Conservation (phyloP, 2,797 vertebrate species). For the Brachymystax lenok region DNA sequence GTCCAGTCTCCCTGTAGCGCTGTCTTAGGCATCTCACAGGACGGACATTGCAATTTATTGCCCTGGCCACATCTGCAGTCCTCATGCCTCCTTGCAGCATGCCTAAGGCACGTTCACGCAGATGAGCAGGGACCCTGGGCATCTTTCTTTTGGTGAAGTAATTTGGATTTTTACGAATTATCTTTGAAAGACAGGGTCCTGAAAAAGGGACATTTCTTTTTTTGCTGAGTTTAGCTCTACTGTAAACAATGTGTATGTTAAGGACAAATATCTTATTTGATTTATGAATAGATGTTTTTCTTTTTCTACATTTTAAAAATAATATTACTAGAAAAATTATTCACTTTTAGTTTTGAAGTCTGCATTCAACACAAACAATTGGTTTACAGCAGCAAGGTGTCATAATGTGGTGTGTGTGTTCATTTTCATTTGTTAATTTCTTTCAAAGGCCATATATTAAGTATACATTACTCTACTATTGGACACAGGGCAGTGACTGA, state of each 20-base stretch:
- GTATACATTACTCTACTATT: background rate
- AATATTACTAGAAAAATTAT: background rate
- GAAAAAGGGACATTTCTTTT: too few relatives aligned
- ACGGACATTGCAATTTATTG: too few relatives aligned
- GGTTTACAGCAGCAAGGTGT: background rate
- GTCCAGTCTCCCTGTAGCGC: too few relatives aligned
- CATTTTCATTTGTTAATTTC: background rate
- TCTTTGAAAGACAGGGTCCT: too few relatives aligned
- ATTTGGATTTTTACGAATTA: too few relatives aligned
- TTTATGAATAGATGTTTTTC: background rate
- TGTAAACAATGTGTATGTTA: slow-evolving; percentile 1
- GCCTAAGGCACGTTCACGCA: too few relatives aligned
- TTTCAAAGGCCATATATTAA: background rate
- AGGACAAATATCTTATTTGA: background rate
- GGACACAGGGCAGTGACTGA: background rate
- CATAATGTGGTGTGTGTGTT: background rate
- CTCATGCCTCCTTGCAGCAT: too few relatives aligned
- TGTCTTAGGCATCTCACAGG: too few relatives aligned
- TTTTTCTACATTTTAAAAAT: background rate
- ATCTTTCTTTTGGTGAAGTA: too few relatives aligned
- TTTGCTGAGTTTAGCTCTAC: background rate
- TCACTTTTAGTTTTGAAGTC: background rate
- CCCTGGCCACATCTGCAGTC: too few relatives aligned
- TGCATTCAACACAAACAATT: background rate
- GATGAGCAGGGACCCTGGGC: too few relatives aligned